These are phyloP conservation scores for Carposina sasakii DNA, from an alignment of 1,140 invertebrate genomes.

Conservation along the genomic window DNA sequence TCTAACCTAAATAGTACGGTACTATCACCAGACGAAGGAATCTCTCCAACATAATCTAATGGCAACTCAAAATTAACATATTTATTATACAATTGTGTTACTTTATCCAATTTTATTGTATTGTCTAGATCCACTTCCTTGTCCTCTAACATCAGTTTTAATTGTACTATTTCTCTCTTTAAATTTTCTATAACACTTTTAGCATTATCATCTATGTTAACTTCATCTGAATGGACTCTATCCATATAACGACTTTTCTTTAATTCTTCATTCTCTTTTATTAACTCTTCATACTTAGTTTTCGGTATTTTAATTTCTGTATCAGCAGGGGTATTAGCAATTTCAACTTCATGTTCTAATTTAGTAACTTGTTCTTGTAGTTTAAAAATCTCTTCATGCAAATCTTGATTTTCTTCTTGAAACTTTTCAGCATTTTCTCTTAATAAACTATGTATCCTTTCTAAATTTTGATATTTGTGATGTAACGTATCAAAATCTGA, in stretches of 20 bases:
- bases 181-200: conserved; percentile 70
- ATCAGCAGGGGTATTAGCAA: conserved; percentile 36
- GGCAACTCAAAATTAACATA: conserved; percentile 66
- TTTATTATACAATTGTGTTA: conserved; percentile 68
- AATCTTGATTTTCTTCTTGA: conserved; percentile 68
- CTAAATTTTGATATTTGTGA: conserved; percentile 67
- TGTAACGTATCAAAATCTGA: conserved; percentile 55
- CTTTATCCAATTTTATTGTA: conserved; percentile 53
- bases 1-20: conserved; percentile 53
- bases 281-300: conserved; percentile 61
- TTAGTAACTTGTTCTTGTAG: conserved; percentile 66
- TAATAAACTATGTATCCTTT: conserved; percentile 58
- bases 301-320: conserved; percentile 45
- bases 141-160: conserved; percentile 61
- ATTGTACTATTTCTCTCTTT: conserved; percentile 65
- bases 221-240: conserved; percentile 56
- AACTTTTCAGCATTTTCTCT: conserved; percentile 65
- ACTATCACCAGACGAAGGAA: conserved; percentile 52
- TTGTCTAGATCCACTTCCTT: conserved; percentile 41
- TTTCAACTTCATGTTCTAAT: conserved; percentile 58
- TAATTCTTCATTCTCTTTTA: conserved; percentile 63
- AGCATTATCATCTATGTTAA: conserved; percentile 72
- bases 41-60: conserved; percentile 61
- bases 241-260: conserved; percentile 47
- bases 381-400: conserved; percentile 68